A percentile compares a stretch with the other conserved stretches of the same genome.
phyloP scores from a whole-genome alignment of 2,888 invertebrate species.

The Urechis unicinctus region DNA sequence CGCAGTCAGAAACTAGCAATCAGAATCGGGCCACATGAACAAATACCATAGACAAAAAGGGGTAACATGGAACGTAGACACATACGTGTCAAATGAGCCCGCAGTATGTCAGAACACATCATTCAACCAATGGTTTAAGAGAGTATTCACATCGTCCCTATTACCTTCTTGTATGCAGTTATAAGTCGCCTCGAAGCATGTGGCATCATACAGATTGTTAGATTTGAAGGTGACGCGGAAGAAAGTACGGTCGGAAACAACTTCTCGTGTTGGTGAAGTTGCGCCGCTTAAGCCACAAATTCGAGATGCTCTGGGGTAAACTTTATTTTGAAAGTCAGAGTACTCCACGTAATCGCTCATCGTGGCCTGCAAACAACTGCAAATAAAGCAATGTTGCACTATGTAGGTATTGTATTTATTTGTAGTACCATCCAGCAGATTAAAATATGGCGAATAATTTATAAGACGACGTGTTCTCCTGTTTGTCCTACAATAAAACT shows the following conservation, averaged over 20 bases:
- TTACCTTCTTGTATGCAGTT: no score
- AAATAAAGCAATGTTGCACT: background rate
- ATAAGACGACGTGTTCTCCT: slow-evolving; percentile 73
- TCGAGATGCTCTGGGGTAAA: slow-evolving; percentile 80
- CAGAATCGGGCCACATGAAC: no score
- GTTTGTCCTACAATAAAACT: no score
- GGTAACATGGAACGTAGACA: no score
- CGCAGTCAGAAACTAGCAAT: no score
- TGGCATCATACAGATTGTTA: slow-evolving; percentile 86
- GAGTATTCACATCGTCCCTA: no score
- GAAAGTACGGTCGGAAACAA: slow-evolving; percentile 78
- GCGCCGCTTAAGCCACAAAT: slow-evolving; percentile 70
- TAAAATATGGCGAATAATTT: slow-evolving; percentile 79
- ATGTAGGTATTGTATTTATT: slow-evolving; percentile 58
- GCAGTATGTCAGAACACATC: no score
- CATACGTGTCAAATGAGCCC: no score
- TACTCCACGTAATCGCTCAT: slow-evolving; percentile 95
- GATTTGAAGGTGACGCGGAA: slow-evolving; percentile 91
- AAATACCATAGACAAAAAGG: no score
- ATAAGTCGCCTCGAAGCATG: slow-evolving; percentile 87
- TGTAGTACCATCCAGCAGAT: slow-evolving; percentile 87
- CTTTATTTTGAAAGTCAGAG: slow-evolving; percentile 75
- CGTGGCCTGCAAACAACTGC: slow-evolving; percentile 81
- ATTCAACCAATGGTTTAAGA: no score
- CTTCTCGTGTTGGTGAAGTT: slow-evolving; percentile 4